Evolutionary conservation across 2,797 vertebrate species (phyloP), one percentile per base, ranked within the genome.

Genomic region (Champsocephalus gunnari): DNA sequence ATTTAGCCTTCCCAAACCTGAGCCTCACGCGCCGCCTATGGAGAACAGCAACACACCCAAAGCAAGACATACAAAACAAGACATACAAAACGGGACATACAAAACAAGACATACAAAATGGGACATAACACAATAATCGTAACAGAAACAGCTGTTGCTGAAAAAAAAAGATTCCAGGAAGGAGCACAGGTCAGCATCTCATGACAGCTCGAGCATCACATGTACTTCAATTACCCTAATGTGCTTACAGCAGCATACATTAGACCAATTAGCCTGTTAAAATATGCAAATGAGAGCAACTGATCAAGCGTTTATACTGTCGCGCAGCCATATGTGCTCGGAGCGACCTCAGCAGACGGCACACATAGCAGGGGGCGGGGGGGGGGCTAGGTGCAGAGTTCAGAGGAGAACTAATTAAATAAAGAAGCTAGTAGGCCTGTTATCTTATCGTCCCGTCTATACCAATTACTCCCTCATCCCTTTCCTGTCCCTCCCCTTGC

Each of bases 391-490:
- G 78, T 80, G 74, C 34, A 10, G 1, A 58, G 51, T 73, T 90
- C 83, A 86, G 73, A 80, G 16, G 58, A 73, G 55, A 76, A 73
- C 80, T 87, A 75, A 85, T 92, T 87, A 79, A 79, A 87, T 41
- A 65, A 75, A 82, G 83, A 86, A 47, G 86, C 63, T 61, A 48
- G 57, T 55, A 24, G 17, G 68, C 68, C 79, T 81, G 82, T 84
- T 87, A 79, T 91, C 80, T 90, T 93, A 89, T 88, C 74, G 75
- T 71, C 44, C 32, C 70, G 61, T 83, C 77, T 82, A 17, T 89
- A 80, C 87, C 77, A 75, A 89, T 89, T 91, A 85, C 34, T 75
- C 67, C 63, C 59, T 57, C 89, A 75, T 89, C 83, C 66, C 49
- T 49, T 77, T 77, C 41, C 53, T 73, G 75, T 44, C 63, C 77